Conservation (phyloP, 2,888 invertebrate species). For the Alitta virens region DNA sequence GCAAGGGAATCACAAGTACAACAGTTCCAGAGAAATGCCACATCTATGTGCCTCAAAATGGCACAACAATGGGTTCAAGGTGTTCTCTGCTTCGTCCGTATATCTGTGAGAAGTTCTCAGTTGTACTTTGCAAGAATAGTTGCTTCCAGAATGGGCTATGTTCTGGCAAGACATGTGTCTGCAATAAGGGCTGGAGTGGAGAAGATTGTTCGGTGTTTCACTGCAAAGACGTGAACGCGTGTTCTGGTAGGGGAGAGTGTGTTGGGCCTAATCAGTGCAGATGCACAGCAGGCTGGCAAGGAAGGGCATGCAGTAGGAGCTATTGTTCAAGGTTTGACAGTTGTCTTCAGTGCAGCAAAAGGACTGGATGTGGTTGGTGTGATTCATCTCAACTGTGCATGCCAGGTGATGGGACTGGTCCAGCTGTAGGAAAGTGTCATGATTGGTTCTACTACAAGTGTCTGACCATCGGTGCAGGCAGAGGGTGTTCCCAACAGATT, state of each 20-base stretch:
- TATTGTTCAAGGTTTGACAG: neutral
- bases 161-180: neutral
- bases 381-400: neutral
- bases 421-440: neutral
- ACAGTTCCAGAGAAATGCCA: neutral
- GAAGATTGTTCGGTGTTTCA: neutral
- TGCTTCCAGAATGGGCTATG: neutral
- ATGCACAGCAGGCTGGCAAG: neutral
- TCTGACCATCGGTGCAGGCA: neutral
- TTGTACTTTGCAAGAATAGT: neutral
- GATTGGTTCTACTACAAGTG: neutral
- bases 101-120: neutral
- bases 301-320: neutral
- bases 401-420: neutral
- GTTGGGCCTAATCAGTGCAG: neutral
- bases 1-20: too few species aligned
- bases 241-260: neutral
- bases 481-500: neutral
- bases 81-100: neutral
- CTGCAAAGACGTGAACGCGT: neutral
- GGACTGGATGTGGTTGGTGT: conserved; percentile 1
- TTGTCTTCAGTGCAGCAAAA: neutral
- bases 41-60: neutral
- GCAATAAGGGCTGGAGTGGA: neutral
- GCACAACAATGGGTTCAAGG: neutral